Conservation (phyloP, 2,888 invertebrate species). For the Augochlorella aurata region DNA sequence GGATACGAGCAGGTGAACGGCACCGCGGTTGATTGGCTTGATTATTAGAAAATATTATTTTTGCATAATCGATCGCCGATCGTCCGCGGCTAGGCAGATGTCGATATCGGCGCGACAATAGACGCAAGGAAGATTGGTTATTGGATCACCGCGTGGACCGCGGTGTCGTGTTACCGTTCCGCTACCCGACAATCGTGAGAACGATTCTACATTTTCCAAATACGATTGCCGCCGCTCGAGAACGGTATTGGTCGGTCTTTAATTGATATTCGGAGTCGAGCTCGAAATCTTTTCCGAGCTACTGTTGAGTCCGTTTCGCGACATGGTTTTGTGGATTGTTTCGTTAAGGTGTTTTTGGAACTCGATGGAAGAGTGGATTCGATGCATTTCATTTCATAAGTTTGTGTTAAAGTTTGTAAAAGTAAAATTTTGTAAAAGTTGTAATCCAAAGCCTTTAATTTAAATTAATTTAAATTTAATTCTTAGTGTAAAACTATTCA, state of each 20-base stretch:
- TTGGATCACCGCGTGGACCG: not conserved
- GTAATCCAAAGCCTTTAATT: too few species aligned
- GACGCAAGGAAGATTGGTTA: slow-evolving; percentile 29
- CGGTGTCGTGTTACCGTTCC: slow-evolving; percentile 46
- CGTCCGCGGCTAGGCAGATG: slow-evolving; percentile 36
- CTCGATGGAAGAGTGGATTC: too few species aligned
- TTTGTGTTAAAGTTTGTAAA: too few species aligned
- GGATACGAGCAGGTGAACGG: slow-evolving; percentile 48
- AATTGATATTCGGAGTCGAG: slow-evolving; percentile 38
- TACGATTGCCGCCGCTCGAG: not conserved
- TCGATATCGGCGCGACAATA: slow-evolving; percentile 30
- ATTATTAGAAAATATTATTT: slow-evolving; percentile 78
- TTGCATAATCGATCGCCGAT: slow-evolving; percentile 71
- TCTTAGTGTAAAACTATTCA: too few species aligned
- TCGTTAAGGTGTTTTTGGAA: too few species aligned
- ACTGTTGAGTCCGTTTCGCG: not conserved
- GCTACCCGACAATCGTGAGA: slow-evolving; percentile 45
- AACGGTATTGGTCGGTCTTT: not conserved
- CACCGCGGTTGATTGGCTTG: slow-evolving; percentile 42
- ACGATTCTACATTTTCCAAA: slow-evolving; percentile 20
- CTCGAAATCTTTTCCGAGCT: too few species aligned
- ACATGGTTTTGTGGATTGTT: not conserved
- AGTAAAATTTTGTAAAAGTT: too few species aligned
- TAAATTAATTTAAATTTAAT: too few species aligned
- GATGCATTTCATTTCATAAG: too few species aligned